Evolutionary conservation across 2,113 vertebrate species (phyloP), one percentile per base, ranked within the genome.

Genomic region (Poecilia latipinna): DNA sequence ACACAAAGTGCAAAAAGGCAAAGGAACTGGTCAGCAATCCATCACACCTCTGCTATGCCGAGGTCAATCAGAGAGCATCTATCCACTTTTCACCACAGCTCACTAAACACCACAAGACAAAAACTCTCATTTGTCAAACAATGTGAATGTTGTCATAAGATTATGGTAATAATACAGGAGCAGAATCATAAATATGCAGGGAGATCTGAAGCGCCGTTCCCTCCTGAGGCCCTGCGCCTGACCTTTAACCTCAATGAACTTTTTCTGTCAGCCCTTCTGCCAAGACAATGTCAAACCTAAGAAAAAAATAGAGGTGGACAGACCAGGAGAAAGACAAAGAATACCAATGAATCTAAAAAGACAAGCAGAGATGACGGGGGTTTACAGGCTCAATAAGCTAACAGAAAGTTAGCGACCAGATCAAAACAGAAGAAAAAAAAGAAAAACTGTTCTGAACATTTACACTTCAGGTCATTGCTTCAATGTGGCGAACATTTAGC

Each of bases 401-500:
- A 84, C 82, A 84, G 61, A 88, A 86, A 87, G 89, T 67, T 42
- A 65, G 39, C 6, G 57, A 76, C 80, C 66, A 76, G 66, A 83
- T 48, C 77, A 74, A 83, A 90, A 82, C 78, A 66, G 65, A 83
- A 82, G 78, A 83, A 79, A 81, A 57, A 83, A 80, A 84, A 26
- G 26, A 79, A 83, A 57, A 83, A 48, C 13, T 51, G 75, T 85
- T 88, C 88, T 70, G 77, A 83, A 89, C 86, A 89, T 90, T 93
- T 92, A 92, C 90, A 93, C 89, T 86, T 86, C 74, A 80, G 80
- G 78, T 87, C 67, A 68, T 84, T 57, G 69, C 72, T 82, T 78
- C 72, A 87, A 88, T 70, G 89, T 85, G 87, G 80, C 61, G 70
- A 92, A 89, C 83, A 80, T 90, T 91, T 89, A 91, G 68, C 71